Conservation (phyloP, 1,140 invertebrate genomes). For the Nebria ingens region DNA sequence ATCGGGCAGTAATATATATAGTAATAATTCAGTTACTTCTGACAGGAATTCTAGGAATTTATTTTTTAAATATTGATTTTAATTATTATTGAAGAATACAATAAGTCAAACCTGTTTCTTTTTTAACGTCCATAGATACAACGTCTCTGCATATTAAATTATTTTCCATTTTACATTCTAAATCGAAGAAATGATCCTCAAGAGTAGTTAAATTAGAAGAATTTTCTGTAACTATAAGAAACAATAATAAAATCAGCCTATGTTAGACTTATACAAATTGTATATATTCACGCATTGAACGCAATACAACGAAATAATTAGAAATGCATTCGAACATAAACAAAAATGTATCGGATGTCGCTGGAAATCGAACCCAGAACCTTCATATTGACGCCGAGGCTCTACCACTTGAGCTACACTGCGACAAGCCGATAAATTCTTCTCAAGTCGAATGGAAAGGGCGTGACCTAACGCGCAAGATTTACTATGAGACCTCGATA, state of each 20-base stretch:
- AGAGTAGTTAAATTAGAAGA: constrained; percentile 36
- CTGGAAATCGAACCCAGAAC: too few species aligned
- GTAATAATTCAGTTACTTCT: constrained; percentile 72
- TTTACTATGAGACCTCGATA: too few species aligned
- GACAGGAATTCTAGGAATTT: constrained; percentile 62
- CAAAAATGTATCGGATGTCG: too few species aligned
- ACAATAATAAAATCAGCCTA: background rate
- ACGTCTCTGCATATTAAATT: constrained; percentile 56
- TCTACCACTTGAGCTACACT: too few species aligned
- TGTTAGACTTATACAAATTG: too few species aligned
- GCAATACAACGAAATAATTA: too few species aligned
- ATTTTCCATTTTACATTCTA: constrained; percentile 78
- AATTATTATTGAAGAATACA: constrained; percentile 11
- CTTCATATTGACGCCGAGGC: too few species aligned
- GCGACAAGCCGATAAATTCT: too few species aligned
- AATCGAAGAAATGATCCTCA: constrained; percentile 75
- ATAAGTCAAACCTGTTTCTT: constrained; percentile 46
- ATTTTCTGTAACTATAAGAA: background rate
- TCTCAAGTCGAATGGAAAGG: too few species aligned
- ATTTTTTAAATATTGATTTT: constrained; percentile 14
- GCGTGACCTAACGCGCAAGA: too few species aligned
- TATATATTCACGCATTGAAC: too few species aligned
- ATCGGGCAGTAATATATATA: constrained; percentile 75
- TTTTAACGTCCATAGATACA: constrained; percentile 49
- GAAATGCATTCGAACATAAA: too few species aligned